A percentile compares a stretch with the other conserved stretches of the same genome.
phyloP scores from a whole-genome alignment of 2,888 invertebrate species.

The Smittia sp. region DNA sequence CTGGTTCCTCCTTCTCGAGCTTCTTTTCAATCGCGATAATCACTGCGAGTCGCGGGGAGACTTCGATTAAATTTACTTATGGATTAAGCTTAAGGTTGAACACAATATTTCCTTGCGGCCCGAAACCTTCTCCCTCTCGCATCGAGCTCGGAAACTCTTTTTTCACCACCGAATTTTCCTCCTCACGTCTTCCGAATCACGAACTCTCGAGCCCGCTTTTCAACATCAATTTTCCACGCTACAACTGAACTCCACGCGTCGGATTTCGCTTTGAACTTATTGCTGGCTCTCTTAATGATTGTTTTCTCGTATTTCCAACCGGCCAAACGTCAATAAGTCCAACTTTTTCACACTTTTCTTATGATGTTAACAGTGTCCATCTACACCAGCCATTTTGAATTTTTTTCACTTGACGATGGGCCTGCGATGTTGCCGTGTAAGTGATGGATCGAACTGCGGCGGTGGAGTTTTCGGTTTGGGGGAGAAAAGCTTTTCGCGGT shows the following conservation, averaged over 20 bases:
- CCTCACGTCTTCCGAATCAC: slow-evolving; percentile 39
- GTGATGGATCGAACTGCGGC: slow-evolving; percentile 15
- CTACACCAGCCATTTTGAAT: slow-evolving; percentile 40
- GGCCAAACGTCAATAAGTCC: slow-evolving; percentile 34
- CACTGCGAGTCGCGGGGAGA: slow-evolving; percentile 14
- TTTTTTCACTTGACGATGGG: slow-evolving; percentile 41
- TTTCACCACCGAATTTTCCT: slow-evolving; percentile 5
- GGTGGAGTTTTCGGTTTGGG: too few relatives aligned
- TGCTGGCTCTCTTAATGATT: slow-evolving; percentile 26
- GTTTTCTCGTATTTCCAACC: slow-evolving; percentile 29
- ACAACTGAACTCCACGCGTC: slow-evolving; percentile 19
- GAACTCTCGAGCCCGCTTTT: slow-evolving; percentile 26
- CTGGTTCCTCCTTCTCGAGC: not conserved
- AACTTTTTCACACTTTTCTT: slow-evolving; percentile 39
- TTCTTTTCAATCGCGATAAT: slow-evolving; percentile 14
- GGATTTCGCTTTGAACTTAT: slow-evolving; percentile 33
- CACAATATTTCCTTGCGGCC: slow-evolving; percentile 29
- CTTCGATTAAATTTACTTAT: slow-evolving; percentile 5
- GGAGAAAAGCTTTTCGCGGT: not conserved
- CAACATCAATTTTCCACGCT: slow-evolving; percentile 37
- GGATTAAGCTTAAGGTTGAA: slow-evolving; percentile 34
- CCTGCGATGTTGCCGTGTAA: slow-evolving; percentile 31
- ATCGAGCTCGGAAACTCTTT: not conserved
- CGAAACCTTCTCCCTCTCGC: slow-evolving; percentile 11
- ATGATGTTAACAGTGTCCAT: slow-evolving; percentile 41